Evolutionary conservation across 2,113 vertebrate genomes (phyloP), one percentile per base, ranked within the genome.

Genomic region (Oophaga pumilio): DNA sequence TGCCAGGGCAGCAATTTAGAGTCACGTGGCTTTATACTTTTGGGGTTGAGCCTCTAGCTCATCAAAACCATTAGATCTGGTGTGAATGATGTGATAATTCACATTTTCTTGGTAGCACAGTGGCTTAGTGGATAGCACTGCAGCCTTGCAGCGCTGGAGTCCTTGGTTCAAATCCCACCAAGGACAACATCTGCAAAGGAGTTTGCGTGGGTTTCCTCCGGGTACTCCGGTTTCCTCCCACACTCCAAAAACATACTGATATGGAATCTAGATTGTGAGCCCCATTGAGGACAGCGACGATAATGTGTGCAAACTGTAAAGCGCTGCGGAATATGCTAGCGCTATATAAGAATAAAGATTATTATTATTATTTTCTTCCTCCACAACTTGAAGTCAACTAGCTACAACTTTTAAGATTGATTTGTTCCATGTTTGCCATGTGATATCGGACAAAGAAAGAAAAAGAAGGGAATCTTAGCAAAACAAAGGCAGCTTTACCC

Each of bases 401-500:
- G 28, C 69, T 43, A 43, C 69, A 15, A 43, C 69, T 73, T 73
- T 20, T 73, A 43, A 9, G 7, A 17, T 73, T 33, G 43, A 8
- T 33, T 49, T 43, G 69, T 20, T 73, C 28, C 15, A 17, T 33
- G 33, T 74, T 74, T 74, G 14, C 53, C 53, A 57, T 57, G 26
- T 59, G 12, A 79, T 79, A 15, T 4, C 0, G 13, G 28, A 57
- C 15, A 79, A 8, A 7, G 33, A n/a, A 79, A 24, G 56, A 59
- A 80, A n/a, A 80, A 60, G 14, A 11, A 60, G 53, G 53, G 57
- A 80, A 20, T 53, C 24, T 17, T 17, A 77, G 49, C 49, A 33
- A 26, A 91, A 92, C 91, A 93, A 91, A 88, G 85, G 14, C 28
- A 50, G 82, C 78, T 77, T 88, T 85, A 89, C 84, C 89, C 86